Conservation (phyloP, 1,140 invertebrate genomes). For the Apis dorsata region DNA sequence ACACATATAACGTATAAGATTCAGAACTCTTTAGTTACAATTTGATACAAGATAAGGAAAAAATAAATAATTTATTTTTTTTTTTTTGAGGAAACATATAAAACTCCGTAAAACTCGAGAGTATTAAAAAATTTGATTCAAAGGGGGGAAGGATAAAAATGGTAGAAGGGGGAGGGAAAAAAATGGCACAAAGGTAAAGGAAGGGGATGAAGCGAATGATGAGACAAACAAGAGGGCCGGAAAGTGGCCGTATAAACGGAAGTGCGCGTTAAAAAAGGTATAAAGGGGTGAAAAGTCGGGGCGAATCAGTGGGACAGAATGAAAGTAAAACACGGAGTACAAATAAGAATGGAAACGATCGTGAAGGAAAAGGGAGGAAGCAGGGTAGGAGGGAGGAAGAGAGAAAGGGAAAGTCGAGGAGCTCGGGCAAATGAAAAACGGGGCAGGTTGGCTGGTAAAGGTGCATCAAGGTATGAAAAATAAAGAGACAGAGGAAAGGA, state of each 20-base stretch:
- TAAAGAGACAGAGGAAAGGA: constrained; percentile 3
- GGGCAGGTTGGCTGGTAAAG: not conserved
- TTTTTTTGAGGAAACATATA: no score
- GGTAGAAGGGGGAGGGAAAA: not conserved
- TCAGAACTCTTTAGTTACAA: no score
- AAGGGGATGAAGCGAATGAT: not conserved
- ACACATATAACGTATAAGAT: not conserved
- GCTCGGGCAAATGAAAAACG: not conserved
- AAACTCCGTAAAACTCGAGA: not conserved
- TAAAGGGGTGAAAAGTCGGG: not conserved
- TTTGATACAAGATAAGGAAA: no score
- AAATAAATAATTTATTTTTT: no score
- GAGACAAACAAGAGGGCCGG: not conserved
- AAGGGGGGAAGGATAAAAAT: not conserved
- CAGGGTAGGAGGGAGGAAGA: not conserved
- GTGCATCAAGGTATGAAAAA: not conserved
- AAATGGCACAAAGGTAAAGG: not conserved
- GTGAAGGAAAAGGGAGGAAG: not conserved
- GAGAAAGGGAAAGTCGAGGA: constrained; percentile 1
- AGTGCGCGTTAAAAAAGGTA: not conserved
- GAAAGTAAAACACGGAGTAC: not conserved
- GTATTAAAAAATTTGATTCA: no score
- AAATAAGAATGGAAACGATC: constrained; percentile 10
- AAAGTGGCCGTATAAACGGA: not conserved
- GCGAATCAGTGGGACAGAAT: not conserved